Base-by-base conservation (phyloP, 2,113 vertebrate genomes). In the Mohoua ochrocephala region DNA sequence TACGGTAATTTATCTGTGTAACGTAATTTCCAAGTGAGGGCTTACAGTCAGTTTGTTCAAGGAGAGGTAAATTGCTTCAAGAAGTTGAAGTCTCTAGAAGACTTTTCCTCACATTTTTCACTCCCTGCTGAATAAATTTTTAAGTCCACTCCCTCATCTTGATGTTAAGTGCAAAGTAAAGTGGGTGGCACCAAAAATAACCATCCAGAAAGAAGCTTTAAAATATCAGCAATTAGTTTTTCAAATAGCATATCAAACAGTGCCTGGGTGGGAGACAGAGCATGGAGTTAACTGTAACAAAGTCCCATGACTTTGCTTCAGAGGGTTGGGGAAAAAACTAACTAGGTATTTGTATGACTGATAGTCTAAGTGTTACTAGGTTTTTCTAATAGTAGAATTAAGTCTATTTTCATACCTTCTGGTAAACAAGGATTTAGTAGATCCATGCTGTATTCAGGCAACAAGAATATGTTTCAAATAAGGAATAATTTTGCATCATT, bases 1-100 rank as follows among this genome's bases (percentile, higher is more conserved):
- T 71, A 56, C 95, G 54, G 89, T 90, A 92, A 96, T 97, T 95
- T 94, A 86, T 97, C 95, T 94, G 60, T 88, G 94, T 79, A 94
- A 93, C 71, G 53, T 82, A 91, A 92, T 96, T 87, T 95, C 76
- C 85, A 85, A 90, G 86, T 57, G 81, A 93, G 75, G 28, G 37
- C 42, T 83, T 92, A 70, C 45, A 91, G 78, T 91, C 77, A 91
- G 78, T 94, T 94, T 96, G 60, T 78, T 91, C 95, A 97, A 97
- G 93, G 93, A 92, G 81, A 73, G 39, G 31, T 79, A 94, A 95
- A 95, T 95, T 94, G 81, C 74, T 94, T 92, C 21, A 81, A 81
- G 70, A 91, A 73, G 39, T 12, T 91, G 78, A 85, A 79, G 83
- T 41, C 85, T 94, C 61, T 79, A 53, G 44, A 91, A 87, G 65